Evolutionary conservation across 1,140 invertebrate genomes (phyloP), one percentile per base, ranked within the genome.

Genomic region (Procambarus clarkii): DNA sequence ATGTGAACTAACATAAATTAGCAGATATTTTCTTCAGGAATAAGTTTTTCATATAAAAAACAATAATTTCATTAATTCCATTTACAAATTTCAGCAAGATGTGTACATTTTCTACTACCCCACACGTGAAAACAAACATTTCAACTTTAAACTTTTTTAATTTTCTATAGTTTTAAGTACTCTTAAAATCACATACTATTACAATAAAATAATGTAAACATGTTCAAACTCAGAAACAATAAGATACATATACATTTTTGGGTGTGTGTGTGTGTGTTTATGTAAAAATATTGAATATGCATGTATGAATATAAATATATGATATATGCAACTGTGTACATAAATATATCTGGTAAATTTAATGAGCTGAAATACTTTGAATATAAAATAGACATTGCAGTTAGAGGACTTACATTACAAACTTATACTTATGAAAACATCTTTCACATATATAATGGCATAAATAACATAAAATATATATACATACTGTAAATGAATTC

Each of bases 361-460:
- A 74, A 74, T 34, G 21, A 11, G n/a, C 24, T 34, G 69, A 74
- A 34, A 74, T 24, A 74, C 18, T 69, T 8, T 74, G 69, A 74
- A 34, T 24, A 74, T 74, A 74, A 69, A 54, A 9, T 54, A 54
- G 13, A 69, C 15, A 34, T 34, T 74, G 69, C 24, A 74, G n/a
- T 24, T 74, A 74, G 7, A 74, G 7, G 24, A 11, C 11, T 7
- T 34, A 34, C 21, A 24, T 34, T 74, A 24, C 69, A 74, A 34
- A n/a, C 69, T 74, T 74, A 74, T 74, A 74, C n/a, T 74, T 34
- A 74, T 34, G n/a, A 74, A 34, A 74, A 74, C 13, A 64, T 64
- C 69, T 34, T 74, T 74, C n/a, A 74, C 69, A 74, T 74, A 34
- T 74, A 34, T 74, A 34, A 34, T 74, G 5, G 24, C n/a, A 74